Conservation (phyloP, 2,888 invertebrate species). For the Eristalis tenax region DNA sequence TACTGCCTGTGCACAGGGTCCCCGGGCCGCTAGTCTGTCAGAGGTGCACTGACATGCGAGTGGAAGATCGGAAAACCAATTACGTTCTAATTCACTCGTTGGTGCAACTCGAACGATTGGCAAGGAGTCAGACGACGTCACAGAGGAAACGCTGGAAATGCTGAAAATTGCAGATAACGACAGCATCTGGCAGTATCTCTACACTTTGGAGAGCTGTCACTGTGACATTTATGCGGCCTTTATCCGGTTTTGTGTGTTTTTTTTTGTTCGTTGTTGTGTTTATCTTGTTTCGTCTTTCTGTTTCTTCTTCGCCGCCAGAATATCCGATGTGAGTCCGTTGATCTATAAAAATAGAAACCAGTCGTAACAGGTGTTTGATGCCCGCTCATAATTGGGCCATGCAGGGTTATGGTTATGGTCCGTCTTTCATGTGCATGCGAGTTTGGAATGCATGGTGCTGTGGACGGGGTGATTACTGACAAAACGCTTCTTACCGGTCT, state of each 20-base stretch:
- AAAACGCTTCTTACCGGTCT: background rate
- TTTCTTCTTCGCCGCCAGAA: background rate
- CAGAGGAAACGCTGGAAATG: conserved; percentile 1
- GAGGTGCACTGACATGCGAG: conserved; percentile 28
- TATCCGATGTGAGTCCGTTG: background rate
- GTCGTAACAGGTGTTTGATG: conserved; percentile 38
- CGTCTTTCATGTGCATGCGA: background rate
- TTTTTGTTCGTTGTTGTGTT: background rate
- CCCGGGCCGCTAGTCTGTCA: background rate
- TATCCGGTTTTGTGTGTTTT: conserved; percentile 44
- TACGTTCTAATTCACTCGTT: conserved; percentile 33
- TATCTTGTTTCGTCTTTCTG: background rate
- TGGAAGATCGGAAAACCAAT: conserved; percentile 30
- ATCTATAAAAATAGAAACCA: background rate
- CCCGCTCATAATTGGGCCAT: conserved; percentile 39
- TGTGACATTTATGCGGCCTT: conserved; percentile 51
- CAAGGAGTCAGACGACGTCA: background rate
- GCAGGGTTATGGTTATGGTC: background rate
- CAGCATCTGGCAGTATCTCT: conserved; percentile 8
- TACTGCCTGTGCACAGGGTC: background rate
- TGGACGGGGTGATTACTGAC: background rate
- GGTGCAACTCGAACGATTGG: conserved; percentile 38
- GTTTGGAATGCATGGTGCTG: background rate
- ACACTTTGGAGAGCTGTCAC: background rate
- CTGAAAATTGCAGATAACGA: background rate